Base-by-base conservation (phyloP, 2,888 invertebrate species). In the Lasioglossum figueresi region DNA sequence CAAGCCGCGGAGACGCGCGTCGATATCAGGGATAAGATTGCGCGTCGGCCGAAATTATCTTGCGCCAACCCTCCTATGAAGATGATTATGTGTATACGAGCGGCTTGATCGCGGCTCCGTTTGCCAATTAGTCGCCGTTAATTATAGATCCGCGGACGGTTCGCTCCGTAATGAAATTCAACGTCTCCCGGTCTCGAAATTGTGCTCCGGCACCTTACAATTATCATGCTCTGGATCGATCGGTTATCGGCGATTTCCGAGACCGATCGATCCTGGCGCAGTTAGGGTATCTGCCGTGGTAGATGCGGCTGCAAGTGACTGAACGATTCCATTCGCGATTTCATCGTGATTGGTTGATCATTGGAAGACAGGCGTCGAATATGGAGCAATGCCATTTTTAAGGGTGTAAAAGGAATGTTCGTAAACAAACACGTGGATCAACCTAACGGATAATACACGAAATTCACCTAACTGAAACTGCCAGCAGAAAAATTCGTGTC, bases 91-190 rank as follows among this genome's bases (percentile, higher is more conserved):
- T 66, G 66, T 31, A 66, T 52, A 52, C 52, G 52, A 52, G 52
- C 66, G 23, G 34, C 8, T 19, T 31, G 68, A 37, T 68, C 79
- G 23, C 79, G 23, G 63, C 31, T 16, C 31, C 31, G 43, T 80
- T 80, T 63, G 83, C 75, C 80, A 85, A 83, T 85, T 85, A 77
- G 74, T 75, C 74, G 79, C 52, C 76, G 48, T 83, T 83, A 83
- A 85, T 83, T 85, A 75, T 63, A 77, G 79, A 80, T 80, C 70
- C 72, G 56, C 43, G 59, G 31, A 4, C 76, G 14, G 63, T 66
- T 75, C 52, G 76, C 72, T 27, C 16, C 37, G n/a, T 56, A 71
- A 75, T 71, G 71, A 80, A 72, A 80, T 78, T 78, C 84, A 80
- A 16, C 63, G 70, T 66, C 72, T 52, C 45, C 19, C 75, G 70